Conservation (phyloP, 2,113 vertebrate species). For the Mixornis gularis region DNA sequence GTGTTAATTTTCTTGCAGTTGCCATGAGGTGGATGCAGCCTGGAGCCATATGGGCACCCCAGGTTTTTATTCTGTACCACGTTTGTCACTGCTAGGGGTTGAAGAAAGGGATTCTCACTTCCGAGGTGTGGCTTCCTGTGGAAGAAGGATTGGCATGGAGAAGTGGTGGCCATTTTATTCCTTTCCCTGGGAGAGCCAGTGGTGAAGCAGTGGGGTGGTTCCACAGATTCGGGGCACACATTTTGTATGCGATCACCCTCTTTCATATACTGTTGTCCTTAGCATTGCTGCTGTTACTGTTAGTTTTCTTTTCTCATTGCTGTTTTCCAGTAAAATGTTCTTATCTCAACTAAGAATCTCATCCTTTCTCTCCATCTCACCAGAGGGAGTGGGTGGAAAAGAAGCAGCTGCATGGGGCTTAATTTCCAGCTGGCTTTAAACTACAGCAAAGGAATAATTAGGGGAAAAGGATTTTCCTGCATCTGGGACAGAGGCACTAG, state of each 20-base stretch:
- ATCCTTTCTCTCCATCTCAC: not conserved
- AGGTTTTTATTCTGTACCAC: not conserved
- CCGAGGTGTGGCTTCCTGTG: rapidly evolving
- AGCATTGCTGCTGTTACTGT: not conserved
- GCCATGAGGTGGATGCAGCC: rapidly evolving
- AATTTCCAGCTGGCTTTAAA: not conserved
- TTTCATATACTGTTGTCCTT: not conserved
- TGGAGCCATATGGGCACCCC: too few relatives aligned
- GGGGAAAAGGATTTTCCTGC: not conserved
- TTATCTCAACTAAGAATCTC: not conserved
- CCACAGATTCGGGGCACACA: not conserved
- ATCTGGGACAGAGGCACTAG: not conserved
- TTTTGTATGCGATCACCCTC: not conserved
- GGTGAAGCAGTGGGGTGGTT: rapidly evolving
- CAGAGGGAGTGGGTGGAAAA: not conserved
- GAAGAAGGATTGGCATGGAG: rapidly evolving
- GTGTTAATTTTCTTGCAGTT: not conserved
- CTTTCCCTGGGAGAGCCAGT: not conserved
- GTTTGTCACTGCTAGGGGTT: rapidly evolving
- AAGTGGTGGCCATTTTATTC: not conserved
- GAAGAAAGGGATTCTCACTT: not conserved
- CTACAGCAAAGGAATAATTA: not conserved
- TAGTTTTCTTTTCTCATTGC: not conserved
- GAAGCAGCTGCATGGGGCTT: not conserved
- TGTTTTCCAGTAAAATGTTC: not conserved